phyloP scores from a whole-genome alignment of 2,797 vertebrate genomes.

The Tauraco hartlaubi region DNA sequence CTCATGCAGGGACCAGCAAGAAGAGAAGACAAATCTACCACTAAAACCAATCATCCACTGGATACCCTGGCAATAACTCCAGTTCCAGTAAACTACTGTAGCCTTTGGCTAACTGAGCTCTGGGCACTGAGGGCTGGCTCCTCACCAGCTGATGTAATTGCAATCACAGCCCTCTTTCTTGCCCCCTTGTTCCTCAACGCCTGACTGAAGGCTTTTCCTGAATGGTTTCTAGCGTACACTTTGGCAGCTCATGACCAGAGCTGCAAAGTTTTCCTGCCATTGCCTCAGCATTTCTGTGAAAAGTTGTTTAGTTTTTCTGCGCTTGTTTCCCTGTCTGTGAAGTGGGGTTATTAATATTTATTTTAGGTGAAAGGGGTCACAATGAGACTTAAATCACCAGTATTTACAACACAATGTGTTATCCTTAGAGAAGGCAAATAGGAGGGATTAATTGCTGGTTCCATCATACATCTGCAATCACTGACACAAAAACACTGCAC shows the following conservation, averaged over 20 bases:
- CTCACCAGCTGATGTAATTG: conserved; percentile 22
- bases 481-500: not conserved
- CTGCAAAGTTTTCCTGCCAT: not conserved
- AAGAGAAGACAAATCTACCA: not conserved
- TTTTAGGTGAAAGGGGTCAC: not conserved
- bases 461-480: not conserved
- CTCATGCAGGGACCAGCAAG: not conserved
- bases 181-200: not conserved
- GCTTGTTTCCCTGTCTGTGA: not conserved
- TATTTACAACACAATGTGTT: conserved; percentile 8
- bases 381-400: not conserved
- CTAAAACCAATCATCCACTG: not conserved
- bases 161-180: conserved; percentile 8
- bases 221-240: not conserved
- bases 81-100: not conserved
- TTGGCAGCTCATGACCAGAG: not conserved
- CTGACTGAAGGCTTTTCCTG: not conserved
- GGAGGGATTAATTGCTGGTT: conserved; percentile 6
- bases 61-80: not conserved
- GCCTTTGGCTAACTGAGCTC: conserved; percentile 17
- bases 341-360: conserved; percentile 19
- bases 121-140: not conserved
- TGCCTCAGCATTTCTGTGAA: not conserved
- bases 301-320: not conserved
- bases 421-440: not conserved